Evolutionary conservation across 2,113 vertebrate species (phyloP), one percentile per base, ranked within the genome.

Genomic region (Cepphus grylle): DNA sequence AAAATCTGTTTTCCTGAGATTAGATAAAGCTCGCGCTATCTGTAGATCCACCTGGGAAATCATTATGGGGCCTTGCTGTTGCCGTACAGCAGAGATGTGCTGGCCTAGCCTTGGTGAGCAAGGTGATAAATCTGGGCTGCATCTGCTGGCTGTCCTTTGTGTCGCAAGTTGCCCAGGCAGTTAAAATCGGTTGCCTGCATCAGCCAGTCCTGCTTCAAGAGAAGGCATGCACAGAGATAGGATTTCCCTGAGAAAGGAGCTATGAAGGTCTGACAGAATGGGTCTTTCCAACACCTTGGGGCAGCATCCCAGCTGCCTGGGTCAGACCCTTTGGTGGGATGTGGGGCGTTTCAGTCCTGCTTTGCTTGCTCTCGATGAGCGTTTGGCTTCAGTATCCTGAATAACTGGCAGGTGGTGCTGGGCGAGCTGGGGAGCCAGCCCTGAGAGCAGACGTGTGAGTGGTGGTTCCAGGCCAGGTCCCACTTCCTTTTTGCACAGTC

Each of bases 321-420:
- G 18, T 45, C 86, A 81, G 67, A 58, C 27, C 47, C 27, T 78
- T 67, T 0, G 12, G 52, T 53, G 40, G 79, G 53, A 88, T 12
- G 30, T 0, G 0, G 27, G 14, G 3, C 0, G 1, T 72, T 67
- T 17, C 69, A 69, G 81, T 40, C 77, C 61, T 3, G 4, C 32
- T 71, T 63, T 76, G 3, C 47, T 84, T 55, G 58, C 40, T 93
- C 14, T 76, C 43, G 43, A 23, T 14, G 49, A 69, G 10, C 21
- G 8, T 43, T 79, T 50, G 62, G 15, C 14, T 73, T 40, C 58
- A 38, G 66, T 15, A 9, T 26, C 74, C n/a, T 32, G 49, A 55
- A 9, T 22, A 69, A 45, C 38, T 77, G 88, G 49, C 61, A 82
- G 71, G 63, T 8, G 3, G 30, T 93, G 58, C 81, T 81, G 95